Evolutionary conservation across 1,140 invertebrate genomes (phyloP).

Genomic region (Arion vulgaris): DNA sequence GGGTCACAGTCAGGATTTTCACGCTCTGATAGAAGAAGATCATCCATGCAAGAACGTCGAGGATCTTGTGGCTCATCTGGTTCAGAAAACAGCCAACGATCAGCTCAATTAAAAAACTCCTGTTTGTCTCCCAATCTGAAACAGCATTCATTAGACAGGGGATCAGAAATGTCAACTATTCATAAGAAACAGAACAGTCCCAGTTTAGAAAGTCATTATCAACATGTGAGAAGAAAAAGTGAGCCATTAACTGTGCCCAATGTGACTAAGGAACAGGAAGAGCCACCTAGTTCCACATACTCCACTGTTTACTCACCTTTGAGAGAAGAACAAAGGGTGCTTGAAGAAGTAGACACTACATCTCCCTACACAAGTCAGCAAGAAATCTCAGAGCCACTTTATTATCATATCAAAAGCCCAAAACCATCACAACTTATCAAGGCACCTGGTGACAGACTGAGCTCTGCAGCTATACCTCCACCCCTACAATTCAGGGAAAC

Average conservation of each 20-base stretch:
- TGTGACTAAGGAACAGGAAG: not conserved
- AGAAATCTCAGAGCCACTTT: constrained; percentile 15
- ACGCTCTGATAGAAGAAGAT: constrained; percentile 51
- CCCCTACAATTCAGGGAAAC: constrained; percentile 43
- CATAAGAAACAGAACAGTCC: not conserved
- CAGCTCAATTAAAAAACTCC: constrained; percentile 15
- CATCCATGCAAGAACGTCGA: constrained; percentile 41
- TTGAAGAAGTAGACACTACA: not conserved
- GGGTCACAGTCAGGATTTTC: constrained; percentile 46
- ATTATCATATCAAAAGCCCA: constrained; percentile 27
- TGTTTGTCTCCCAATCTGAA: constrained; percentile 37
- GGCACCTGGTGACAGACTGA: not conserved
- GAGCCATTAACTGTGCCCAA: constrained; percentile 4
- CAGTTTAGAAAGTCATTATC: constrained; percentile 1
- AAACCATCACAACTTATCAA: not conserved
- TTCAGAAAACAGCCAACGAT: constrained; percentile 13
- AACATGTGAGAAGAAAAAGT: constrained; percentile 33
- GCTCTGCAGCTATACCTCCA: constrained; percentile 28
- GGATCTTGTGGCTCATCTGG: constrained; percentile 35
- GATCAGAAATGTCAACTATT: not conserved
- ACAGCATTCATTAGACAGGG: constrained; percentile 34
- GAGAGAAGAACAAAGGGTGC: constrained; percentile 1
- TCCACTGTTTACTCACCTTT: constrained; percentile 19
- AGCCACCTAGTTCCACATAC: not conserved
- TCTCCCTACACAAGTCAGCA: not conserved